These are phyloP conservation scores for Oriolus oriolus DNA, from an alignment of 2,113 vertebrate species.

Conservation along the genomic window DNA sequence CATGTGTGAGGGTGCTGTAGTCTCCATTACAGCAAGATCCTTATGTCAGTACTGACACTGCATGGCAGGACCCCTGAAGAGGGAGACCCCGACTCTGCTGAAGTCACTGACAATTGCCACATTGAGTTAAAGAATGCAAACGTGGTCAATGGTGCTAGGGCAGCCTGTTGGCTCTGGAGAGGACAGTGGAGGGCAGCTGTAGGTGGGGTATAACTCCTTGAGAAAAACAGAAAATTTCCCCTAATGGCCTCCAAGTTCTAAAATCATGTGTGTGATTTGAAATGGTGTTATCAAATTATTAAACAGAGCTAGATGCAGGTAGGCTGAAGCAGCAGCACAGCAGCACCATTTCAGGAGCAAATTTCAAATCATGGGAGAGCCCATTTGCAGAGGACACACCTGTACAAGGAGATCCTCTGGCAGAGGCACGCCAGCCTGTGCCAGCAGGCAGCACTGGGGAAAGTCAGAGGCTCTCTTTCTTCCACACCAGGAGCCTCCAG, in stretches of 20 bases:
- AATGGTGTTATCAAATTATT: not conserved
- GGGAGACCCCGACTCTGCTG: not conserved
- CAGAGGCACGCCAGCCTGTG: not conserved
- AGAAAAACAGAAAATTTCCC: not conserved
- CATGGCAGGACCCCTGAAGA: not conserved
- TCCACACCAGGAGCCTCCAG: not conserved
- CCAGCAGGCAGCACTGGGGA: not conserved
- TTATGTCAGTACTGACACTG: not conserved
- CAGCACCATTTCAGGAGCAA: not conserved
- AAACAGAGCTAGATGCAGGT: not conserved
- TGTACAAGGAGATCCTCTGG: not conserved
- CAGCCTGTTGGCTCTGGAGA: not conserved
- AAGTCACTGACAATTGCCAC: not conserved
- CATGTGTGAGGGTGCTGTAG: not conserved
- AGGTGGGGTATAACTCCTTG: not conserved
- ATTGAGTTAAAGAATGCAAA: not conserved
- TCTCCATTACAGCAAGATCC: not conserved
- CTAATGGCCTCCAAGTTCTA: not conserved
- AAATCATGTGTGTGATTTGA: not conserved
- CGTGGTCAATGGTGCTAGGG: fast-evolving
- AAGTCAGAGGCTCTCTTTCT: not conserved
- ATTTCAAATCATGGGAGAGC: not conserved
- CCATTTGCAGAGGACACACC: fast-evolving
- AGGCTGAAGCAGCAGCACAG: not conserved
- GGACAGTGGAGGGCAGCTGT: not conserved